These are phyloP conservation scores for Xerus rutilus DNA, from an alignment of 2,797 vertebrate genomes.

Conservation along the genomic window DNA sequence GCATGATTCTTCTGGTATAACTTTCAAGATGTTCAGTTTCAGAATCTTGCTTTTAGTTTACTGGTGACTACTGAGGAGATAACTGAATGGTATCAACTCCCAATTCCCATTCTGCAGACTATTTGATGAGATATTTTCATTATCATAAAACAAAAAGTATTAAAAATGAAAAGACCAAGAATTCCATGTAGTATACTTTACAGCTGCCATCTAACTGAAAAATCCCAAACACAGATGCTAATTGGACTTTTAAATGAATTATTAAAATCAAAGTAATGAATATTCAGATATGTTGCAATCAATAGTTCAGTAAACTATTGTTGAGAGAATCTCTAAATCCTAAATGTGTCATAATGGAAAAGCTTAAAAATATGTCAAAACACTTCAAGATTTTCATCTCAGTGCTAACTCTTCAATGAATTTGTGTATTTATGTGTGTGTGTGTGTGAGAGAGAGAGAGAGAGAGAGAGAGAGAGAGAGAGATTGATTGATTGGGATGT, in stretches of 20 bases:
- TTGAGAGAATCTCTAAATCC: conserved; percentile 69
- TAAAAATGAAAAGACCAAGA: conserved; percentile 57
- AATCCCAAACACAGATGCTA: conserved; percentile 74
- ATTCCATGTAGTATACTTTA: conserved; percentile 75
- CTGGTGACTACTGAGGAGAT: background rate
- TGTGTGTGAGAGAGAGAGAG: background rate
- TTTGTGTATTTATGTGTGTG: background rate
- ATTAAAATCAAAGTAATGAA: conserved; percentile 82
- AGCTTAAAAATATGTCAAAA: conserved; percentile 65
- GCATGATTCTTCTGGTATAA: background rate
- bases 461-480: background rate
- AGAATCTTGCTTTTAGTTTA: conserved; percentile 43
- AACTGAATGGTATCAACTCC: background rate
- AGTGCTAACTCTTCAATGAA: conserved; percentile 16
- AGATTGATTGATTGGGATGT: background rate
- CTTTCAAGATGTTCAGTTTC: background rate
- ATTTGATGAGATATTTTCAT: conserved; percentile 61
- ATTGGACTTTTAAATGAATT: conserved; percentile 79
- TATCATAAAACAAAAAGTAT: conserved; percentile 59
- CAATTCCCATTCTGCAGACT: background rate
- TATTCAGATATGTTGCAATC: conserved; percentile 76
- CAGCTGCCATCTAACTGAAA: conserved; percentile 65
- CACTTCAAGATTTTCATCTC: conserved; percentile 31
- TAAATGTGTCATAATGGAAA: conserved; percentile 45
- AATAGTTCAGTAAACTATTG: conserved; percentile 72